phyloP scores from a whole-genome alignment of 2,888 invertebrate species.

The Drosophila peninsularis region DNA sequence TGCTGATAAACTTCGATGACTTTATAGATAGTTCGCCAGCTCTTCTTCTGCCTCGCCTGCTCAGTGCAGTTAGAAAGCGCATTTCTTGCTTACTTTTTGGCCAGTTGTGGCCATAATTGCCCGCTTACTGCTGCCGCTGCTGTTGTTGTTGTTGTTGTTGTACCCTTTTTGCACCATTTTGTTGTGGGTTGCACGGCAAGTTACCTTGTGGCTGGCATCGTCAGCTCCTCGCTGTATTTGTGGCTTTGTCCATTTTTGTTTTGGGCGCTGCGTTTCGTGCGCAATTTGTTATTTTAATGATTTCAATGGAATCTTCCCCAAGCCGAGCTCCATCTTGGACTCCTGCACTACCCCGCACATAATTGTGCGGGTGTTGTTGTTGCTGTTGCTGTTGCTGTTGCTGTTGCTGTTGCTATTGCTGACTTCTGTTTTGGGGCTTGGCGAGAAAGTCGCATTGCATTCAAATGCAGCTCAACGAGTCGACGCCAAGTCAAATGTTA shows the following conservation, averaged over 20 bases:
- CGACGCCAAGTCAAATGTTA: conserved; percentile 48
- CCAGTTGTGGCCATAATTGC: conserved; percentile 40
- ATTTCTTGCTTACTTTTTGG: conserved; percentile 33
- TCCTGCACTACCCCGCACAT: conserved; percentile 29
- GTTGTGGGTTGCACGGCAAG: conserved; percentile 56
- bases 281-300: conserved; percentile 80
- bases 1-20: conserved; percentile 75
- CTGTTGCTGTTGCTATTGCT: conserved; percentile 12
- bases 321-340: conserved; percentile 4
- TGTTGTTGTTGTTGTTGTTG: conserved; percentile 26
- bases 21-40: conserved; percentile 55
- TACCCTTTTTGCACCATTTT: conserved; percentile 73
- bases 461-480: conserved; percentile 44
- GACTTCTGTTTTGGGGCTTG: conserved; percentile 54
- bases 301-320: conserved; percentile 72
- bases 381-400: conserved; percentile 23
- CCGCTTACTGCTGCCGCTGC: conserved; percentile 17
- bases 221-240: conserved; percentile 42
- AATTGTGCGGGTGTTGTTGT: conserved; percentile 58
- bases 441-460: conserved; percentile 57
- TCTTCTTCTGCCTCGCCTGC: background rate
- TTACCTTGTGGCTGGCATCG: conserved; percentile 21
- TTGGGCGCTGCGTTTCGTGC: conserved; percentile 69
- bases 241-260: conserved; percentile 65
- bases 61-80: conserved; percentile 65